Percentiles rank a stretch among this genome's conserved stretches.
These are phyloP conservation scores for Drosophila nigromelanica DNA, from an alignment of 1,140 invertebrate species.

Conservation along the genomic window DNA sequence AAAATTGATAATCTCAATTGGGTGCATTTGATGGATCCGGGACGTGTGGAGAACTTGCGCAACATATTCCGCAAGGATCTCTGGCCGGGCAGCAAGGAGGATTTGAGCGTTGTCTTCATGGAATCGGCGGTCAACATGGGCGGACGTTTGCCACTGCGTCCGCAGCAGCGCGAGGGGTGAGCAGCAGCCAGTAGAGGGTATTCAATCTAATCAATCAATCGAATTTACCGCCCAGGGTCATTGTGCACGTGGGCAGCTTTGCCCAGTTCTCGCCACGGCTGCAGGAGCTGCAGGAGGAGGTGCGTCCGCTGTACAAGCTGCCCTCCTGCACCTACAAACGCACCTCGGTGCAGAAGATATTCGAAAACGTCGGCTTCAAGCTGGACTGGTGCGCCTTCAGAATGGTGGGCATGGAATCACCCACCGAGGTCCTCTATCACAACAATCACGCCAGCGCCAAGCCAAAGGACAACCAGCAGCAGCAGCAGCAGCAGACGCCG, in stretches of 20 bases:
- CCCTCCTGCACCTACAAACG: constrained; percentile 93
- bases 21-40: constrained; percentile 83
- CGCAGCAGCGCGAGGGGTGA: constrained; percentile 94
- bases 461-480: constrained; percentile 40
- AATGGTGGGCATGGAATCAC: constrained; percentile 86
- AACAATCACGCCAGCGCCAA: constrained; percentile 57
- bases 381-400: constrained; percentile 96
- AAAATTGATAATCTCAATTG: constrained; percentile 94
- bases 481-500: constrained; percentile 38
- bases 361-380: constrained; percentile 90
- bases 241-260: constrained; percentile 91
- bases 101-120: constrained; percentile 92
- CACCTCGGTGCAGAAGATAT: constrained; percentile 92
- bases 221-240: constrained; percentile 88
- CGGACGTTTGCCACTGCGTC: constrained; percentile 91
- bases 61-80: constrained; percentile 89
- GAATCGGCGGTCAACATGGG: constrained; percentile 93
- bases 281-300: constrained; percentile 91
- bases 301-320: constrained; percentile 90
- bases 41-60: constrained; percentile 88
- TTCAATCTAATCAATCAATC: too few relatives aligned
- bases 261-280: constrained; percentile 90
- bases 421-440: constrained; percentile 77
- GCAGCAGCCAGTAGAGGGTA: background rate
- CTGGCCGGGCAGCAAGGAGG: constrained; percentile 87